Percentiles rank a stretch among this genome's conserved stretches.
Conservation (phyloP, 2,113 vertebrate species). For the Nansenia antarctica region DNA sequence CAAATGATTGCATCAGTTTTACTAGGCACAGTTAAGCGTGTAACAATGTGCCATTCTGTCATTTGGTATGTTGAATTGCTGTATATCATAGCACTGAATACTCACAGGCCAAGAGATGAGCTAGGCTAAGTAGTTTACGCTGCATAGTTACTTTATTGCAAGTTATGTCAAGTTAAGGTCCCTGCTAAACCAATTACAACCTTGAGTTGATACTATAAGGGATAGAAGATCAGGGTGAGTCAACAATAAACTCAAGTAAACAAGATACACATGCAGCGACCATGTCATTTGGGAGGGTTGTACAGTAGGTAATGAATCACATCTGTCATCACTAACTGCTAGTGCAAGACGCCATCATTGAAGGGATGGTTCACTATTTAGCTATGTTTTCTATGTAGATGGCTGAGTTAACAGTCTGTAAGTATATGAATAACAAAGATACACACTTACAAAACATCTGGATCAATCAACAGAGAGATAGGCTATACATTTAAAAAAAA, state of each 20-base stretch:
- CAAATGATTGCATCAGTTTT: neutral
- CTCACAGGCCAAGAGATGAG: neutral
- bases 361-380: too few relatives aligned
- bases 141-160: neutral
- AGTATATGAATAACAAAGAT: too few relatives aligned
- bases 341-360: too few relatives aligned
- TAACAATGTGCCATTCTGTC: slow-evolving; percentile 5
- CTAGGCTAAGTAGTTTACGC: neutral
- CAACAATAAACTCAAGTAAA: neutral
- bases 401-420: too few relatives aligned
- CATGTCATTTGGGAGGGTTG: neutral
- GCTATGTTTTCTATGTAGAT: too few relatives aligned
- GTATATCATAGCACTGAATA: neutral
- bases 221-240: neutral
- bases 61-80: neutral
- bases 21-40: neutral
- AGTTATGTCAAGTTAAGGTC: slow-evolving; percentile 1
- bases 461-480: too few relatives aligned
- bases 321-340: too few relatives aligned
- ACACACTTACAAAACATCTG: too few relatives aligned
- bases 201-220: neutral
- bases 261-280: too few relatives aligned
- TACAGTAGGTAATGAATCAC: too few relatives aligned
- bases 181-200: neutral
- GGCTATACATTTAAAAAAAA: too few relatives aligned